Conservation (phyloP, 2,113 vertebrate species). For the Odontophorus gujanensis region DNA sequence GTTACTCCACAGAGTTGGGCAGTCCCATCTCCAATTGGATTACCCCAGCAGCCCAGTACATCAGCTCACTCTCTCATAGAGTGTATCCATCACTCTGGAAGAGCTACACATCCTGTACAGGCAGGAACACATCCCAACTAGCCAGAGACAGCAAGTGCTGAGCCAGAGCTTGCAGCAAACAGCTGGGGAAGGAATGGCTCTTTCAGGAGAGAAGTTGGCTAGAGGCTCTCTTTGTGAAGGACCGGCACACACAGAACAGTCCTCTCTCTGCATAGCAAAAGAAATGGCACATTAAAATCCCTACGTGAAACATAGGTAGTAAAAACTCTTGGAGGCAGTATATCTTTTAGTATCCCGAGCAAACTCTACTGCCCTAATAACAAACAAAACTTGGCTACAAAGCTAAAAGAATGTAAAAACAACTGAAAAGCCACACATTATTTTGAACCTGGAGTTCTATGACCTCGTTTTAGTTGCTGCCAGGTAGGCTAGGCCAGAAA, state of each 20-base stretch:
- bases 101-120: slow-evolving; percentile 42
- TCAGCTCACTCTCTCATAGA: slow-evolving; percentile 66
- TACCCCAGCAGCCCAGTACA: slow-evolving; percentile 63
- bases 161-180: slow-evolving; percentile 64
- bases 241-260: neutral
- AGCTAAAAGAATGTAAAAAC: neutral
- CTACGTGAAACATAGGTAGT: slow-evolving; percentile 16
- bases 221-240: slow-evolving; percentile 29
- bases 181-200: neutral
- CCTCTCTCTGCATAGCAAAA: neutral
- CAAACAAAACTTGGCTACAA: slow-evolving; percentile 16
- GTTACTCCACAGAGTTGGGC: neutral
- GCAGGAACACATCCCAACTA: slow-evolving; percentile 18
- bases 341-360: slow-evolving; percentile 14
- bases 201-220: slow-evolving; percentile 10
- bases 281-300: slow-evolving; percentile 49
- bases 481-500: slow-evolving; percentile 55
- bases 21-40: slow-evolving; percentile 25
- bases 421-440: slow-evolving; percentile 1
- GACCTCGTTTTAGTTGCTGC: slow-evolving; percentile 1
- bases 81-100: slow-evolving; percentile 67
- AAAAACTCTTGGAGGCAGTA: slow-evolving; percentile 17
- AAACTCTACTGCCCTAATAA: slow-evolving; percentile 41
- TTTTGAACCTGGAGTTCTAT: neutral
- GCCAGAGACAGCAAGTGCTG: slow-evolving; percentile 39